phyloP scores from a whole-genome alignment of 2,113 vertebrate species.

The Osmerus mordax region DNA sequence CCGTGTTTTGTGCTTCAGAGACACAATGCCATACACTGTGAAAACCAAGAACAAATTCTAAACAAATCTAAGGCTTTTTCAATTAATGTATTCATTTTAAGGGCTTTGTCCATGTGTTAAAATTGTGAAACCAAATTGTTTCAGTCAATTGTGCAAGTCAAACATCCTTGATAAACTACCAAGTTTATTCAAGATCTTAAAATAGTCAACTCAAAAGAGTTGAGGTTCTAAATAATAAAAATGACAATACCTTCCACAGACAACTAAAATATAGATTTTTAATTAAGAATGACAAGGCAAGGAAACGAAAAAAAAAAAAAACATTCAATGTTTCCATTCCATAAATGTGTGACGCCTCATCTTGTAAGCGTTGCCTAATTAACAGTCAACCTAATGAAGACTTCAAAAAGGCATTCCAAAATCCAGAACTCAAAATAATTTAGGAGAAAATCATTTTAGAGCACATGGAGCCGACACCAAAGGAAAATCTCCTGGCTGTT shows the following conservation, averaged over 20 bases:
- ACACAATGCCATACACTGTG: too few species aligned
- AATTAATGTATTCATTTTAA: too few species aligned
- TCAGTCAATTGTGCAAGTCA: too few species aligned
- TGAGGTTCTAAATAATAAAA: too few species aligned
- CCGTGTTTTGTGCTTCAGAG: too few species aligned
- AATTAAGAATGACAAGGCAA: conserved; percentile 80
- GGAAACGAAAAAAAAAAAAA: conserved; percentile 77
- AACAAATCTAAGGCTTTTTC: too few species aligned
- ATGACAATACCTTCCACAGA: conserved; percentile 39
- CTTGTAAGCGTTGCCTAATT: conserved; percentile 88
- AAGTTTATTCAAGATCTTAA: too few species aligned
- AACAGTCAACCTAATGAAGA: conserved; percentile 82
- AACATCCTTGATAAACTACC: too few species aligned
- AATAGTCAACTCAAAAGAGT: too few species aligned
- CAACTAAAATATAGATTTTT: conserved; percentile 86
- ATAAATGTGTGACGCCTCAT: conserved; percentile 88
- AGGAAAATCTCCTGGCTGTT: conserved; percentile 1
- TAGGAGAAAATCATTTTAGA: conserved; percentile 35
- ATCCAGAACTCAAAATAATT: conserved; percentile 29
- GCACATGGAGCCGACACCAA: conserved; percentile 22
- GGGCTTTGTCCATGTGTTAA: too few species aligned
- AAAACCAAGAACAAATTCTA: too few species aligned
- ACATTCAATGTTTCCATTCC: conserved; percentile 78
- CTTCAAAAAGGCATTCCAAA: conserved; percentile 19
- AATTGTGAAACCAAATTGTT: too few species aligned